Conservation (phyloP, 1,140 invertebrate genomes). For the Thaumatotibia leucotreta region DNA sequence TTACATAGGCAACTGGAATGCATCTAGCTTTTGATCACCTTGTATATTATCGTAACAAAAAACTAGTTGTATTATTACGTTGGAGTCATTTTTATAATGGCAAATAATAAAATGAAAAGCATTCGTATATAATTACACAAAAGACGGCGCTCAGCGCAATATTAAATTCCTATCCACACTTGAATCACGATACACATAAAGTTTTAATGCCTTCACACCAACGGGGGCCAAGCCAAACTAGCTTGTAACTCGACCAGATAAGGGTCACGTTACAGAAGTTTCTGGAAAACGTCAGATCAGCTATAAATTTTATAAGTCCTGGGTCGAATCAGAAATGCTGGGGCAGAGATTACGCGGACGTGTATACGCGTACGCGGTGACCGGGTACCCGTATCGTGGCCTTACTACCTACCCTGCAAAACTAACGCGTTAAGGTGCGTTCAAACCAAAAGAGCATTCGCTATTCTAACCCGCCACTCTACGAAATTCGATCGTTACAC, state of each 20-base stretch:
- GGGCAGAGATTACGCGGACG: constrained; percentile 64
- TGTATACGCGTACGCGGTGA: not conserved
- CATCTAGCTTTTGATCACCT: too few relatives aligned
- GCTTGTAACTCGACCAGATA: not conserved
- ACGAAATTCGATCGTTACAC: too few relatives aligned
- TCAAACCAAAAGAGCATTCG: too few relatives aligned
- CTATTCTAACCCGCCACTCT: too few relatives aligned
- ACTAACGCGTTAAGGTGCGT: too few relatives aligned
- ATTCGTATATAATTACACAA: constrained; percentile 22
- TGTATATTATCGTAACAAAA: too few relatives aligned
- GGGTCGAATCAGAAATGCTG: constrained; percentile 57
- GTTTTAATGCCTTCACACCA: constrained; percentile 21
- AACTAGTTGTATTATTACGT: too few relatives aligned
- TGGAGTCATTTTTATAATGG: not conserved
- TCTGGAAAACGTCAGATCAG: constrained; percentile 31
- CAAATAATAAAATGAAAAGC: constrained; percentile 9
- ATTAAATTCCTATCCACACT: constrained; percentile 52
- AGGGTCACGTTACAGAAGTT: not conserved
- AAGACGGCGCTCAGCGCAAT: constrained; percentile 36
- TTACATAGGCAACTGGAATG: too few relatives aligned
- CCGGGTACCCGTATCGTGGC: not conserved
- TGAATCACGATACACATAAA: constrained; percentile 64
- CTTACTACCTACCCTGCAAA: too few relatives aligned
- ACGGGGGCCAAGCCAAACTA: not conserved
- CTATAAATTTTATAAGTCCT: constrained; percentile 77